Percentiles rank a stretch among this genome's conserved stretches.
These are phyloP conservation scores for Megaceryle torquata DNA, from an alignment of 2,113 vertebrate genomes.

Conservation along the genomic window DNA sequence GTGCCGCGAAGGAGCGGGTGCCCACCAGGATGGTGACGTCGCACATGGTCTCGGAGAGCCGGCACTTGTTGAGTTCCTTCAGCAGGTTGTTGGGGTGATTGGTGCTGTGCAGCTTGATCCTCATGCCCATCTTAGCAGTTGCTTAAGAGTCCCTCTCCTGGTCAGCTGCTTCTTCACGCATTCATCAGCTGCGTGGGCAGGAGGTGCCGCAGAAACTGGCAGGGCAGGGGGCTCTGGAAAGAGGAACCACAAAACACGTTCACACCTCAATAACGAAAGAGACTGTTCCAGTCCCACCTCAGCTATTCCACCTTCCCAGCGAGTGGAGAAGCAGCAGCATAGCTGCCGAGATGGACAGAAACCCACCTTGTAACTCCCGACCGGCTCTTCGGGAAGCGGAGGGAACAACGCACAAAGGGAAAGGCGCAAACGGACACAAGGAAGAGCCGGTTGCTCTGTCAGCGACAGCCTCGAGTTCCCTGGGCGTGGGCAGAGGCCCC, in stretches of 20 bases:
- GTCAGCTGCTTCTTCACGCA: constrained; percentile 5
- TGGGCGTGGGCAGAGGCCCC: background rate
- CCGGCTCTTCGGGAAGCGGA: rapidly evolving
- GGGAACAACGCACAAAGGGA: background rate
- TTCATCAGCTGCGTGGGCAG: background rate
- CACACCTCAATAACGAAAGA: background rate
- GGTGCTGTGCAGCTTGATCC: constrained; percentile 92
- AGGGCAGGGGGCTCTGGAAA: constrained; percentile 36
- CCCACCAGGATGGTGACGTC: constrained; percentile 92
- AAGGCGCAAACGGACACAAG: background rate
- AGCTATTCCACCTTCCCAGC: rapidly evolving
- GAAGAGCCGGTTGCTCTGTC: background rate
- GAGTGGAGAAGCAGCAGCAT: background rate
- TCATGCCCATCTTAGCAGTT: constrained; percentile 88
- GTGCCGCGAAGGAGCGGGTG: constrained; percentile 87
- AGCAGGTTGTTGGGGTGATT: constrained; percentile 91
- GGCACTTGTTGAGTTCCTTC: constrained; percentile 90
- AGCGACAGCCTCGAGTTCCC: background rate
- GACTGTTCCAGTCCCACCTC: rapidly evolving
- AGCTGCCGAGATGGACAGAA: background rate
- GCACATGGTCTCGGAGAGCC: constrained; percentile 88
- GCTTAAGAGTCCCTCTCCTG: constrained; percentile 2
- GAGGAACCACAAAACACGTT: background rate
- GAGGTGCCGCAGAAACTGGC: background rate
- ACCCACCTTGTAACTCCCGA: rapidly evolving